Conservation (phyloP, 2,888 invertebrate species). For the Neoaliturus tenellus region DNA sequence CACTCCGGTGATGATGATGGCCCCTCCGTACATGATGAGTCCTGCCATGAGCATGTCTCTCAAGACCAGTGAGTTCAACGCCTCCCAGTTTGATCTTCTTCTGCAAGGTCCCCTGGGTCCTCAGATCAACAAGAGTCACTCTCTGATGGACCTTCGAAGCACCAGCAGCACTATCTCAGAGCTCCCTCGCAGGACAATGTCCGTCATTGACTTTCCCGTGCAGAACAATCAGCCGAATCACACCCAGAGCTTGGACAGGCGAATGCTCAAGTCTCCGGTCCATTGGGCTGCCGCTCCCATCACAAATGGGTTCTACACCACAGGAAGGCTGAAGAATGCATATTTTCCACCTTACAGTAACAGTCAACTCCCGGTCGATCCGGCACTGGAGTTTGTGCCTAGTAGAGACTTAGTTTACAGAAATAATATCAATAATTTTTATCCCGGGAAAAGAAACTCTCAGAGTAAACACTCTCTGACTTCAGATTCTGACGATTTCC, state of each 20-base stretch:
- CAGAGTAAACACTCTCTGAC: constrained; percentile 48
- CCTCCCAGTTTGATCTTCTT: constrained; percentile 62
- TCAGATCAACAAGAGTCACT: constrained; percentile 70
- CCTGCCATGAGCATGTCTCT: not conserved
- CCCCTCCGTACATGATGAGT: not conserved
- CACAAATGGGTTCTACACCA: constrained; percentile 18
- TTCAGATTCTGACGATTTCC: constrained; percentile 72
- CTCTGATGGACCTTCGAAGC: constrained; percentile 71
- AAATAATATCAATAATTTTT: constrained; percentile 47
- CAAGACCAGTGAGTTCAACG: constrained; percentile 71
- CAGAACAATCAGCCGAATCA: constrained; percentile 19
- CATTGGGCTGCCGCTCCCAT: not conserved
- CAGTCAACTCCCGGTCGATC: not conserved
- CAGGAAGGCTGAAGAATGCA: constrained; percentile 46
- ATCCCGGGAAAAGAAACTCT: constrained; percentile 38
- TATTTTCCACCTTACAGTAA: constrained; percentile 37
- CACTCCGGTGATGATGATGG: not conserved
- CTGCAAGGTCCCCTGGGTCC: not conserved
- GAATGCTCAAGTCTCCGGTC: constrained; percentile 41
- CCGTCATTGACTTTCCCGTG: constrained; percentile 39
- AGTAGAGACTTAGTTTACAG: constrained; percentile 36
- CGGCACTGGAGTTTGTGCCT: not conserved
- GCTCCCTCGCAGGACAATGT: constrained; percentile 41
- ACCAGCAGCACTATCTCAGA: constrained; percentile 62
- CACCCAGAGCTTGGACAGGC: constrained; percentile 58